Evolutionary conservation across 2,888 invertebrate genomes (phyloP), one percentile per base, ranked within the genome.

Genomic region (Lasioglossum pauxillum): DNA sequence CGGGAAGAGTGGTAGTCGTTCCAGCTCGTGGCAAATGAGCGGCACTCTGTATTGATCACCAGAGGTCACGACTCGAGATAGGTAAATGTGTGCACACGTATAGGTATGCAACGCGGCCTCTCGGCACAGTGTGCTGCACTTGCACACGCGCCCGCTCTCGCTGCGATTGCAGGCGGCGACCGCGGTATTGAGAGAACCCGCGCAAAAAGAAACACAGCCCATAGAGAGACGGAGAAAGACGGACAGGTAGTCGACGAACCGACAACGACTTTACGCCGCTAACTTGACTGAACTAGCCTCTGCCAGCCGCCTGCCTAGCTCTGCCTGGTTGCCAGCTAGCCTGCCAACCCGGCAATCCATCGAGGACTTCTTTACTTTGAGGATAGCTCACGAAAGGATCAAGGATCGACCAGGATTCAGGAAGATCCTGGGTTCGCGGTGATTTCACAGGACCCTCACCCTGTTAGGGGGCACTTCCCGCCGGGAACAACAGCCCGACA

Each of bases 1-100:
- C 79, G 60, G 72, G 69, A 76, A 73, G 57, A 75, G 84, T 82
- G 76, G 86, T 84, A 86, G 89, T 87, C 87, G 90, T 91, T 91
- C 77, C 84, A 90, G 53, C 86, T 89, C 87, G 87, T 89, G 89
- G 91, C 90, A 91, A 91, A 91, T 90, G 91, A 91, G 91, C 89
- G 90, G 89, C 87, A 86, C 88, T 91, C 90, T 84, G 87, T 91
- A 91, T 91, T 90, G 91, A 91, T 91, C 90, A 91, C 84, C 83
- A 72, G 88, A 91, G 91, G 91, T 91, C 91, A 91, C 90, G 88
- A 89, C 88, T 90, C 86, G 69, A 75, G 86, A 87, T 81, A 88
- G 89, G 79, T 86, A 90, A 88, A 88, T 84, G 87, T 84, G 82
- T 78, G 86, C 64, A 85, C 78, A 74, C 78, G 75, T 75, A 67